Base-by-base conservation (phyloP, 2,113 vertebrate genomes). In the Phaetusa simplex region DNA sequence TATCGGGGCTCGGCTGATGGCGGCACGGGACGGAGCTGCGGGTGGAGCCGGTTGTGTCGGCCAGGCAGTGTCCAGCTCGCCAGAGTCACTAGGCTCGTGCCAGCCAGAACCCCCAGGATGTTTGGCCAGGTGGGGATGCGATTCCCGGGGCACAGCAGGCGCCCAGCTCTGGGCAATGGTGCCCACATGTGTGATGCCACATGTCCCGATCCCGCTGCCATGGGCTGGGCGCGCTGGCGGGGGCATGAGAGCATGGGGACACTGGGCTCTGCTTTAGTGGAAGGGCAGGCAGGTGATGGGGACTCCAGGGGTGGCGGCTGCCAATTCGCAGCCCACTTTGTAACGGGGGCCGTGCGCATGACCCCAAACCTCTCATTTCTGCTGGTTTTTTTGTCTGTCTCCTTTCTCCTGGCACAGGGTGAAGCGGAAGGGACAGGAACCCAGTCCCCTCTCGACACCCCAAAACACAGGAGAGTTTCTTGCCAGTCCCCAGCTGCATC, bases 211-310 rank as follows among this genome's bases (percentile, higher is more conserved):
- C 29, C 67, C 0, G 0, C n/a, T 77, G 40, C 58, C 23, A 0
- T 8, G 14, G 43, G 15, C 56, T n/a, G 80, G 34, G n/a, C 1
- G 13, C 7, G 5, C 27, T 38, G 40, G 40, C 5, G 3, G 69
- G 69, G 21, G 55, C 3, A 2, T 18, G 55, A n/a, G 45, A n/a
- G 40, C 1, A 0, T 0, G 1, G 50, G 52, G 24, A 42, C 2
- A 2, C 19, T 1, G 36, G 29, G 26, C 32, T 61, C 34, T 52
- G 84, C 58, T 76, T 53, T 20, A 15, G n/a, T 5, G 30, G 23
- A 32, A 59, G 12, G 43, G 11, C n/a, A 24, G 56, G 38, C 0
- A 1, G 43, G 38, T 14, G 10, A 3, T 12, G 12, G 14, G 55
- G 16, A 12, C 30, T 71, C 9, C 47, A n/a, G 43, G 13, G 18